Base-by-base conservation (phyloP, 2,888 invertebrate species). In the Muschampia plurimacula region DNA sequence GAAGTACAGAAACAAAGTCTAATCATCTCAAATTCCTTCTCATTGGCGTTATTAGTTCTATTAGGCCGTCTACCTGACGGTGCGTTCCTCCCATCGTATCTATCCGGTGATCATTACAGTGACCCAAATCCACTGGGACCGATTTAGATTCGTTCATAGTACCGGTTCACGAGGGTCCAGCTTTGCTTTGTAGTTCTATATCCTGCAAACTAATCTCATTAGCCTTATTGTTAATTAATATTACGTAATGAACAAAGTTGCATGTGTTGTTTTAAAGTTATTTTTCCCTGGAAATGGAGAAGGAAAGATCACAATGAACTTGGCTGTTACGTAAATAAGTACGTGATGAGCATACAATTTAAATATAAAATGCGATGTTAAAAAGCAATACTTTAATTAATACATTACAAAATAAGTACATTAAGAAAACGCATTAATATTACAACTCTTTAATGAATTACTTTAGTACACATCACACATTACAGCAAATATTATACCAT, bases 71-170 rank as follows among this genome's bases (percentile, higher is more conserved):
- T 68, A 68, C 59, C 67, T 59, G 67, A 15, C 52, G 62, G 59
- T 59, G 44, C 70, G 65, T 65, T 64, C 70, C 46, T 39, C 71
- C 55, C 28, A 55, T 39, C 8, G 49, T 66, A 67, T 66, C 71
- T 44, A 67, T 65, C 66, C 59, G 60, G 12, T 28, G 59, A 52
- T 52, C 66, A 67, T 49, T 60, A 71, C 66, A 52, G 28, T 71
- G 71, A 72, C 71, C 71, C 52, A 72, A 62, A 67, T 72, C 62
- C 41, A 41, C 49, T 41, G 49, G 28, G 72, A 39, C 67, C 67
- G 52, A 67, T 67, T 60, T 72, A 72, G 72, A 67, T 67, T 62
- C 72, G 67, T 44, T 52, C 71, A 49, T 52, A 32, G 60, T 62
- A 62, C 59, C 71, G 71, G 59, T 55, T 63, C 46, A n/a, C 66